Conservation (phyloP, 2,888 invertebrate species). For the Eristalis pertinax region DNA sequence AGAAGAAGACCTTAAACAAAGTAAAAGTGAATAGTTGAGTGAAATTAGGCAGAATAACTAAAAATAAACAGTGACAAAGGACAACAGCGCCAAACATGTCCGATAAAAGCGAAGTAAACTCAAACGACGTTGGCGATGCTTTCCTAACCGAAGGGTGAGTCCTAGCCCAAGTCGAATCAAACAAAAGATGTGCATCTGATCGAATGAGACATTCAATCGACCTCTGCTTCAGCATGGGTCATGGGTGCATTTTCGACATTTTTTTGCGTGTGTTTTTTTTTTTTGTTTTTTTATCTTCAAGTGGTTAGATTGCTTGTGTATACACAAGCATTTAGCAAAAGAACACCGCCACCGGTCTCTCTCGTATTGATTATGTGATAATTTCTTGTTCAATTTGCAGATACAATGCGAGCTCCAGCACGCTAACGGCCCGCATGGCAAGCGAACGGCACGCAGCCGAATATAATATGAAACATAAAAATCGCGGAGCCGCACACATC, state of each 20-base stretch:
- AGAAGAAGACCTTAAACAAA: no score
- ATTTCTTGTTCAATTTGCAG: conserved; percentile 14
- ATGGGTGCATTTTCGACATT: not conserved
- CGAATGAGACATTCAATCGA: not conserved
- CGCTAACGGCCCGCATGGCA: conserved; percentile 84
- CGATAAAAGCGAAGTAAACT: conserved; percentile 54
- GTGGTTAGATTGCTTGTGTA: no score
- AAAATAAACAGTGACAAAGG: not conserved
- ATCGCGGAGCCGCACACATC: conserved; percentile 92
- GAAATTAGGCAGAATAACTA: no score
- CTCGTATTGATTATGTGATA: not conserved
- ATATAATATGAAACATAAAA: conserved; percentile 93
- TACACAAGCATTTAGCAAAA: no score
- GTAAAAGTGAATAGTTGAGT: not conserved
- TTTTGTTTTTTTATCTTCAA: not conserved
- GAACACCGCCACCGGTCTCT: not conserved
- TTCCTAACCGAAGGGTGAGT: conserved; percentile 66
- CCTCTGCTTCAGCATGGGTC: not conserved
- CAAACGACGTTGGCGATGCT: conserved; percentile 63
- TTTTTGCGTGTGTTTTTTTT: no score
- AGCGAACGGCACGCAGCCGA: conserved; percentile 86
- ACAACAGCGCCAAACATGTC: conserved; percentile 21
- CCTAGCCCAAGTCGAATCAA: not conserved
- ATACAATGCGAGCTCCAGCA: conserved; percentile 70
- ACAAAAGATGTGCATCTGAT: not conserved